Base-by-base conservation (phyloP, 2,113 vertebrate species). In the Lophura nycthemera region DNA sequence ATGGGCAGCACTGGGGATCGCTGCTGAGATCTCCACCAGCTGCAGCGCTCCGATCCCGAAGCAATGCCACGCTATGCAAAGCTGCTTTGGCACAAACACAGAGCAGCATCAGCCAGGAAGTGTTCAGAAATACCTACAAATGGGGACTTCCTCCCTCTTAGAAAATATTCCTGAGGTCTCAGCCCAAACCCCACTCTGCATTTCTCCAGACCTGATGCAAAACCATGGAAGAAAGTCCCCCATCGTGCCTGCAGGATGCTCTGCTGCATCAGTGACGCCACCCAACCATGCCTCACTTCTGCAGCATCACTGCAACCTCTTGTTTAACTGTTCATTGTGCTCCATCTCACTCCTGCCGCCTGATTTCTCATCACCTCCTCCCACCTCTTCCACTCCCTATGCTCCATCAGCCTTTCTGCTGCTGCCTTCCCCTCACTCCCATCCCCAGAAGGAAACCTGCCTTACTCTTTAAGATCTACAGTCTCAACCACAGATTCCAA, bases 51-150 rank as follows among this genome's bases (percentile, higher is more conserved):
- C 1, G 16, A 54, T 63, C 14, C 13, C 7, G 16, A 27, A 45
- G n/a, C 3, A 1, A 4, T 1, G 1, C 47, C 2, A 3, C 0
- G 7, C 36, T 1, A 8, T 1, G 3, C 13, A 24, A 32, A 5
- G 3, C 45, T 1, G 1, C 42, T 36, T 34, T 2, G 1, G 45
- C n/a, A 60, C 2, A 0, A 27, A 30, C 3, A 2, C 61, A 36
- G n/a, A 9, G 34, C 24, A 25, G 24, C 6, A 36, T 17, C 15
- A 27, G 34, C 60, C 60, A 36, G 59, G n/a, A 61, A 34, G 34
- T 38, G 36, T 36, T 61, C 59, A 63, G 17, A 45, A 45, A 27
- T 10, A 19, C 40, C 25, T 29, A 16, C 17, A 59, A 59, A 34
- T 34, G 40, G 54, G 16, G 54, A 20, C 24, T 15, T 34, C 34